phyloP scores from a whole-genome alignment of 2,888 invertebrate genomes.

The Rhodophaea formosa region DNA sequence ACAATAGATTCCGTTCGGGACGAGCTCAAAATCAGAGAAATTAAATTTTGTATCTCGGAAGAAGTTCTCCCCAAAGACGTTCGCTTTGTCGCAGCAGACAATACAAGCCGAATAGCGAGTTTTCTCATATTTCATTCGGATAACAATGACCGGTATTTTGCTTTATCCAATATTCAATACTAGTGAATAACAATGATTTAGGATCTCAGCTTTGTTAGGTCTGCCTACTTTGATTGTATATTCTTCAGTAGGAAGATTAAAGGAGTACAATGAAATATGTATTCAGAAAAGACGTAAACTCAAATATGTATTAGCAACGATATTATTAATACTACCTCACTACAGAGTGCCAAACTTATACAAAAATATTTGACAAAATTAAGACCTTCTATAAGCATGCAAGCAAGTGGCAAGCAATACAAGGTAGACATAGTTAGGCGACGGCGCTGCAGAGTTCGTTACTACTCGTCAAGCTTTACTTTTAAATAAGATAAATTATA shows the following conservation, averaged over 20 bases:
- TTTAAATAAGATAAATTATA: too few relatives aligned
- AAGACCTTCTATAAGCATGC: too few relatives aligned
- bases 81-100: conserved; percentile 62
- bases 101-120: conserved; percentile 53
- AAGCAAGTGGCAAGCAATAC: too few relatives aligned
- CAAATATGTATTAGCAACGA: too few relatives aligned
- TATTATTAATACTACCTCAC: too few relatives aligned
- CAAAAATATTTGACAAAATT: too few relatives aligned
- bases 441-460: too few relatives aligned
- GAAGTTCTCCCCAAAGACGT: conserved; percentile 50
- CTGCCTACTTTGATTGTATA: background rate
- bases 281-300: too few relatives aligned
- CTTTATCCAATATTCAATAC: conserved; percentile 61
- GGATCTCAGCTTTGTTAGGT: background rate
- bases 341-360: too few relatives aligned
- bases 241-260: background rate
- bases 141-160: conserved; percentile 62
- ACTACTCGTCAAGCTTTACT: too few relatives aligned
- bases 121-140: conserved; percentile 68
- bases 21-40: conserved; percentile 64
- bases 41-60: conserved; percentile 66
- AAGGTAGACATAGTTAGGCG: too few relatives aligned
- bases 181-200: conserved; percentile 31
- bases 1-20: conserved; percentile 55
- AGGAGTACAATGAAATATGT: too few relatives aligned